Evolutionary conservation across 2,888 invertebrate genomes (phyloP), one percentile per base, ranked within the genome.

Genomic region (Chrysopilus asiliformis): DNA sequence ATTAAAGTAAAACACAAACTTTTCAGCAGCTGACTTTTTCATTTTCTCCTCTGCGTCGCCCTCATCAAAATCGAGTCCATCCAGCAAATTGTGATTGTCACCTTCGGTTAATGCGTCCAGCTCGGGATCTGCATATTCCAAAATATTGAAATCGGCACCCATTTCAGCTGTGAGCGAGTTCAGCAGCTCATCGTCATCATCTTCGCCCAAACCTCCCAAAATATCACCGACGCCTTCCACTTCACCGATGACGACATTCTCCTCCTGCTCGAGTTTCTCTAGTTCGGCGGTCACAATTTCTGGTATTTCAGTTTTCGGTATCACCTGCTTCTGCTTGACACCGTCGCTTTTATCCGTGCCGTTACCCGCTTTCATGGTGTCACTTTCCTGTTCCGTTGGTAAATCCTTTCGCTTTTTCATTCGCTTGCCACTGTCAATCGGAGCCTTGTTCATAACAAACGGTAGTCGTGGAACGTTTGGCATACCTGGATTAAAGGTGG

Each of bases 51-150:
- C 74, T 45, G 78, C 72, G 44, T 74, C 74, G 33, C 78, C 76
- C 47, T 83, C 83, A 43, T 84, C 83, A 41, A 85, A 68, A 57
- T 89, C 89, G 34, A 89, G 66, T 40, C 81, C 79, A 56, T 89
- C 87, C 36, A 93, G 71, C 47, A 91, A 83, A 53, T 86, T 87
- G 22, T 85, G 85, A 53, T 82, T 79, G 43, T 77, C 76, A 2
- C 81, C 81, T 40, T 78, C 79, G 43, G 79, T 71, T 48, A 84
- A 71, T 42, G 79, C 77, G 47, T 87, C 89, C 35, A 91, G 66
- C 62, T 91, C 91, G 0, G 93, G 89, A 68, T 94, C 93, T 0
- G 90, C 93, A 60, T 93, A 94, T 60, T 91, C 90, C 44, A 94
- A 65, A 52, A 94, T 90, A 60, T 94, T 93, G 64, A 94, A 94